A percentile compares a stretch with the other conserved stretches of the same genome.
Conservation (phyloP, 2,113 vertebrate species). For the Choloepus hoffmanni region DNA sequence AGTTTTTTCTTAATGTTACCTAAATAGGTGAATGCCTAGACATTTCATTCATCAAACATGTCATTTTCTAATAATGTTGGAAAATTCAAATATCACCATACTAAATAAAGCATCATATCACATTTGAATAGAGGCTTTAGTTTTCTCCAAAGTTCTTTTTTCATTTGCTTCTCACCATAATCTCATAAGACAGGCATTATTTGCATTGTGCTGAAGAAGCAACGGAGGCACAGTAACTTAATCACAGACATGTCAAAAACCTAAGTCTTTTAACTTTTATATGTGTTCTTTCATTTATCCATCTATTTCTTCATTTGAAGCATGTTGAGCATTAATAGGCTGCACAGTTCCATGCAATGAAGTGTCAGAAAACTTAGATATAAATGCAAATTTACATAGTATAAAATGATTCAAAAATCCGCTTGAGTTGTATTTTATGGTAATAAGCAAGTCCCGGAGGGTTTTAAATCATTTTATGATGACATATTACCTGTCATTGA, state of each 20-base stretch:
- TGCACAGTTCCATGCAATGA: background rate
- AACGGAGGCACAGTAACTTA: background rate
- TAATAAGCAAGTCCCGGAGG: background rate
- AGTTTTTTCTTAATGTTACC: background rate
- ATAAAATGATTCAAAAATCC: background rate
- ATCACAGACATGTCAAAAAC: background rate
- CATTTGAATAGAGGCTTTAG: background rate
- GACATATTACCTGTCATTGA: background rate
- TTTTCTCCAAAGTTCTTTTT: background rate
- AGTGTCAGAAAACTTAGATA: background rate
- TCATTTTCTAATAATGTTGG: conserved; percentile 2
- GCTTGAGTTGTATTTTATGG: background rate
- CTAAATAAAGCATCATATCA: background rate
- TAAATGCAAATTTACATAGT: background rate
- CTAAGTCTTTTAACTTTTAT: background rate
- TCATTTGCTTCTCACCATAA: background rate
- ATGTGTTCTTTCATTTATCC: background rate
- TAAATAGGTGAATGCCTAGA: conserved; percentile 7
- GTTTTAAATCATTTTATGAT: background rate
- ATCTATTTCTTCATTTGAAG: background rate
- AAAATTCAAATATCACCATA: conserved; percentile 1
- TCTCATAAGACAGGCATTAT: background rate
- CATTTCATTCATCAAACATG: conserved; percentile 1
- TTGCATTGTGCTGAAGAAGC: background rate
- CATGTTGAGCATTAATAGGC: background rate